phyloP scores from a whole-genome alignment of 1,140 invertebrate species.

The Eriocheir sinensis region DNA sequence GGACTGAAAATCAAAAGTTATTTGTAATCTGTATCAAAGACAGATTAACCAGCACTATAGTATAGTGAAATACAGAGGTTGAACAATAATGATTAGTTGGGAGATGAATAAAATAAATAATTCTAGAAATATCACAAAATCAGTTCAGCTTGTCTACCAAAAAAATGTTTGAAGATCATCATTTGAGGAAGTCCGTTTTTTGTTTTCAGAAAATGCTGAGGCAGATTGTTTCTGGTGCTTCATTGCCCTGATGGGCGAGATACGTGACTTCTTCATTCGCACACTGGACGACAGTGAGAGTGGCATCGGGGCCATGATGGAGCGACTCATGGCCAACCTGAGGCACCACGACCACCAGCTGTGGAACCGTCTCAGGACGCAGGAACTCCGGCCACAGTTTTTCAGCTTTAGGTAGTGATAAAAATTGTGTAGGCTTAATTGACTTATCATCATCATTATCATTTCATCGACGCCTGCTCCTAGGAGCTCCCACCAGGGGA shows the following conservation, averaged over 20 bases:
- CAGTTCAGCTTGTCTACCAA: not conserved
- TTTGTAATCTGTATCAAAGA: too few relatives aligned
- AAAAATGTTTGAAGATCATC: not conserved
- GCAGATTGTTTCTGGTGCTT: constrained; percentile 99
- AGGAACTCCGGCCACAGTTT: constrained; percentile 96
- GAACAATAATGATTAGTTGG: too few relatives aligned
- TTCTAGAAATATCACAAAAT: too few relatives aligned
- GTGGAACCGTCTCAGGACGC: constrained; percentile 88
- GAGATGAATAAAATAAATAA: too few relatives aligned
- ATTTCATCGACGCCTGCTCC: too few relatives aligned
- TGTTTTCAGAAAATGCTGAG: constrained; percentile 92
- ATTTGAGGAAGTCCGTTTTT: not conserved
- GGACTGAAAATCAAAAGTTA: too few relatives aligned
- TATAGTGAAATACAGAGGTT: too few relatives aligned
- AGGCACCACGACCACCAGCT: constrained; percentile 90
- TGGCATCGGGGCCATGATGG: constrained; percentile 86
- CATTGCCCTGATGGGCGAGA: constrained; percentile 98
- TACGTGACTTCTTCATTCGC: constrained; percentile 98
- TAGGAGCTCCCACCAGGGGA: too few relatives aligned
- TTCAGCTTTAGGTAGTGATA: constrained; percentile 92
- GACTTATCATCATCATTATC: too few relatives aligned
- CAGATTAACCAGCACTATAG: too few relatives aligned
- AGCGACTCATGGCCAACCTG: constrained; percentile 87
- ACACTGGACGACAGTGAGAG: constrained; percentile 95
- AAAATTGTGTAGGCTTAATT: not conserved